Base-by-base conservation (phyloP, 2,113 vertebrate species). In the Noturus placidus region DNA sequence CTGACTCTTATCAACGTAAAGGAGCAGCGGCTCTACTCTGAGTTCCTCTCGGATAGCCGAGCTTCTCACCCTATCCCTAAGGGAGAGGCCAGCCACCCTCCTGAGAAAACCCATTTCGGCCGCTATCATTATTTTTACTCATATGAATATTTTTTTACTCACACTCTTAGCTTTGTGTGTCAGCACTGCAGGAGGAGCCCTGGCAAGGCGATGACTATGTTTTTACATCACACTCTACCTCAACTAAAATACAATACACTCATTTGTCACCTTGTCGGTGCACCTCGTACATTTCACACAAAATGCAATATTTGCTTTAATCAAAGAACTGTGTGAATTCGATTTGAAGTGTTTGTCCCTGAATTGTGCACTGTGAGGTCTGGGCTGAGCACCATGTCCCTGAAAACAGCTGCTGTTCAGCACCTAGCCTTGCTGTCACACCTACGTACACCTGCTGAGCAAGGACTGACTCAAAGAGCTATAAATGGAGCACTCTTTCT, bases 401-500 rank as follows among this genome's bases (percentile, higher is more conserved):
- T 90, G 78, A 88, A 84, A 88, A 69, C 87, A 87, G 87, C 82
- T 85, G 87, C 63, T 90, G 35, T 84, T 90, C 57, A 69, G 30
- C 56, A 52, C 61, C 85, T 22, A 80, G 87, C 22, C 46, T 56
- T 56, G 15, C 14, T 82, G n/a, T 61, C 83, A 76, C 30, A 13
- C 79, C 83, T 87, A 78, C 84, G 11, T 86, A 67, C 79, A 90
- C 81, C 74, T 87, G 52, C 83, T 85, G 63, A 86, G 50, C 69
- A 69, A 87, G 9, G 33, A 82, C 65, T 81, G 70, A 90, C 79
- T 65, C 74, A 85, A 88, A 88, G 22, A 76, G 57, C 82, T 85
- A 85, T 87, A 86, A 88, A 88, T 84, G 56, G 72, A 72, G 79
- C 59, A 74, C 59, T 30, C 82, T 70, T 82, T 61, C 30, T 33